Conservation (phyloP, 2,888 invertebrate species). For the Ophion slaviceki region DNA sequence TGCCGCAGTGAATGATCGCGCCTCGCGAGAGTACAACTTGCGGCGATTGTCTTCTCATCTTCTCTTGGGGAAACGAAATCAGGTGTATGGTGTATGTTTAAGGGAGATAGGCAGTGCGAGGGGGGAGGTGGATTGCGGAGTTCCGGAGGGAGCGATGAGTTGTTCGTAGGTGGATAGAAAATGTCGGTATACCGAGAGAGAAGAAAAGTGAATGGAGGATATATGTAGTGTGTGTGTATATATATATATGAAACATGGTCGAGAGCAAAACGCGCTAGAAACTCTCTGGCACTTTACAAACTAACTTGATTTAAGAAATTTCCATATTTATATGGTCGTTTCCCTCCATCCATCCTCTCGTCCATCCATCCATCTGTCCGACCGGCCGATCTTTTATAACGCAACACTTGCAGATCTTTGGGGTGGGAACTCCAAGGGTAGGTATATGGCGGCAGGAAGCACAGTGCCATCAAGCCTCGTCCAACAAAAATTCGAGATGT, state of each 20-base stretch:
- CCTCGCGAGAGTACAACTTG: background rate
- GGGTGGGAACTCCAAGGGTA: background rate
- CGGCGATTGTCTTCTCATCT: slow-evolving; percentile 4
- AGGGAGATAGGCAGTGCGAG: slow-evolving; percentile 33
- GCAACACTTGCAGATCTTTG: slow-evolving; percentile 53
- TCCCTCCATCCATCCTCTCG: slow-evolving; percentile 64
- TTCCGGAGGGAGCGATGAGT: slow-evolving; percentile 2
- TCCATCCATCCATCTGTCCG: slow-evolving; percentile 65
- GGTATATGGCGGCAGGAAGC: slow-evolving; percentile 23
- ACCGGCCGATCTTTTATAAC: slow-evolving; percentile 63
- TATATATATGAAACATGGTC: slow-evolving; percentile 33
- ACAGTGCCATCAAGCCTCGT: background rate
- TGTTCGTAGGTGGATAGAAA: slow-evolving; percentile 44
- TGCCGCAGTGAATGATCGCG: background rate
- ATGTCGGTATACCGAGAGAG: slow-evolving; percentile 43
- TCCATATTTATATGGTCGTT: slow-evolving; percentile 77
- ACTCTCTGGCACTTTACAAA: slow-evolving; percentile 67
- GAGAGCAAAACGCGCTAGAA: slow-evolving; percentile 56
- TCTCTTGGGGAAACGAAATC: slow-evolving; percentile 7
- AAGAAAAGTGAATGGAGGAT: slow-evolving; percentile 22
- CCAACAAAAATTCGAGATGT: slow-evolving; percentile 12
- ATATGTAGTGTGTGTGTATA: background rate
- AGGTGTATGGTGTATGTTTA: background rate
- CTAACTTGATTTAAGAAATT: slow-evolving; percentile 78
- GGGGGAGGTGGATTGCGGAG: background rate